Evolutionary conservation across 2,888 invertebrate genomes (phyloP).

Genomic region (Dinocampus coccinellae): DNA sequence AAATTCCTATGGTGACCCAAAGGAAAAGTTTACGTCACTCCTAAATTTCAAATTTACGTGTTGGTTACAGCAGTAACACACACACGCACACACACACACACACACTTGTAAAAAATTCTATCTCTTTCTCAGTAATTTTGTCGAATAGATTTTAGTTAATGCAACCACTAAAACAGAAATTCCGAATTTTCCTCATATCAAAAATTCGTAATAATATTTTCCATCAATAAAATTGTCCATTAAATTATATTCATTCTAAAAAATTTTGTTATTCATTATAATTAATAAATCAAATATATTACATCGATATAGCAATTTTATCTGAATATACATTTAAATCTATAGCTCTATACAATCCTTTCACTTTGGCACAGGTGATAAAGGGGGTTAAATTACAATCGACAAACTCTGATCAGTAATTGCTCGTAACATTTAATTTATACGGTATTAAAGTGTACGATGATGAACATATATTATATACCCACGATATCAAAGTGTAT

Average conservation of each 20-base stretch:
- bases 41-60: slow-evolving; percentile 44
- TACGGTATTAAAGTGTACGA: slow-evolving; percentile 14
- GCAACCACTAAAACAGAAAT: slow-evolving; percentile 41
- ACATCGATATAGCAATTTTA: too few relatives aligned
- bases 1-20: slow-evolving; percentile 42
- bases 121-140: slow-evolving; percentile 30
- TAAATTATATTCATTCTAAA: too few relatives aligned
- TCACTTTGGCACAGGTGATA: background rate
- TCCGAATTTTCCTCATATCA: slow-evolving; percentile 34
- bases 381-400: background rate
- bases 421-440: slow-evolving; percentile 13
- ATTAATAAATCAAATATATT: background rate
- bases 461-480: slow-evolving; percentile 5
- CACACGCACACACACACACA: slow-evolving; percentile 11
- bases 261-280: too few relatives aligned
- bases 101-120: background rate
- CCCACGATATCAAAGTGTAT: slow-evolving; percentile 3
- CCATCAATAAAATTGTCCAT: too few relatives aligned
- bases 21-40: slow-evolving; percentile 37
- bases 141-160: slow-evolving; percentile 20
- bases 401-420: slow-evolving; percentile 5
- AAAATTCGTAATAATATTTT: background rate
- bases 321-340: too few relatives aligned
- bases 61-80: slow-evolving; percentile 25
- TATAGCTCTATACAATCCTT: background rate